These are phyloP conservation scores for Leptatherina wallacei DNA, from an alignment of 2,797 vertebrate species.

Conservation along the genomic window DNA sequence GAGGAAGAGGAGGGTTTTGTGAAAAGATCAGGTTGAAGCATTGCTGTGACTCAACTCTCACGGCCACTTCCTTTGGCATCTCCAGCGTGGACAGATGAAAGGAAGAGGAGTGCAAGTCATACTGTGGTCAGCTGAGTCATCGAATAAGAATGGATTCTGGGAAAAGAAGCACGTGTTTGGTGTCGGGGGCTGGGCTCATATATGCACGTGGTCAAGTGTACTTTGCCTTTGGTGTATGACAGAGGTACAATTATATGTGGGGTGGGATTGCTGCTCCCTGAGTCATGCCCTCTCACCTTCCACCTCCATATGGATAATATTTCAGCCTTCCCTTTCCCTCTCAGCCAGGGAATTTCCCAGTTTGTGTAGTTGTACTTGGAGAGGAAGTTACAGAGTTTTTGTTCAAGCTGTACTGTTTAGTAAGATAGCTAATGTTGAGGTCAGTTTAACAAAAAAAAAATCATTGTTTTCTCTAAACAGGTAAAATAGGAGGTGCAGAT, in stretches of 20 bases:
- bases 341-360: constrained; percentile 58
- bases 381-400: constrained; percentile 39
- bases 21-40: constrained; percentile 29
- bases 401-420: constrained; percentile 29
- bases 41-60: constrained; percentile 53
- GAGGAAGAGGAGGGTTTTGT: constrained; percentile 1
- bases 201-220: constrained; percentile 8
- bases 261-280: constrained; percentile 61
- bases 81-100: constrained; percentile 46
- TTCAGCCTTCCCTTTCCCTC: constrained; percentile 53
- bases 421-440: constrained; percentile 16
- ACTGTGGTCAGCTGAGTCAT: constrained; percentile 70
- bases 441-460: constrained; percentile 10
- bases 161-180: constrained; percentile 43
- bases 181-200: constrained; percentile 8
- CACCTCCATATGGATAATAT: constrained; percentile 63
- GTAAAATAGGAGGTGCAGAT: background rate
- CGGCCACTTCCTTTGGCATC: constrained; percentile 50
- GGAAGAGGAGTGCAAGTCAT: constrained; percentile 56
- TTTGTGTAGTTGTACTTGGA: constrained; percentile 37
- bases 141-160: constrained; percentile 46
- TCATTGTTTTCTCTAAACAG: background rate
- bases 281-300: constrained; percentile 73
- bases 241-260: constrained; percentile 58
- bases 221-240: constrained; percentile 33